Evolutionary conservation across 1,140 invertebrate species (phyloP), one percentile per base, ranked within the genome.

Genomic region (Palaemon carinicauda): DNA sequence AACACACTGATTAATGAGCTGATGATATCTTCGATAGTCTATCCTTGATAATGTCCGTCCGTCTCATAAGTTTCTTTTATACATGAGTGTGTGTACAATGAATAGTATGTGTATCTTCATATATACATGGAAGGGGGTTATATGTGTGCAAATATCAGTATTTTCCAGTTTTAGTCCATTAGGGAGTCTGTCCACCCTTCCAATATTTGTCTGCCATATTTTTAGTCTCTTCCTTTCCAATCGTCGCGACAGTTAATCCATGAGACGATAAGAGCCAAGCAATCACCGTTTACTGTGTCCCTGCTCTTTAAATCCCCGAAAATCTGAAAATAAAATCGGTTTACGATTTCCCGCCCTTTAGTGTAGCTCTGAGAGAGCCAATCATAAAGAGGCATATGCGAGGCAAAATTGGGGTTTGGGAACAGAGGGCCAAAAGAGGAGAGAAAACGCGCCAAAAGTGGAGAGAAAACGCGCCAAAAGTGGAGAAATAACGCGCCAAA

Each of bases 301-400:
- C 80, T 27, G 53, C 80, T 69, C 71, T 73, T 82, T 51, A 82
- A 74, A 60, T 21, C 24, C 71, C 74, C 29, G 56, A 41, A 77
- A 75, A 75, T 75, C 81, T 83, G 71, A 77, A 75, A 83, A 75
- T 77, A 83, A 77, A 83, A 83, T 74, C 17, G 51, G 81, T 75
- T 75, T 83, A 83, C 81, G 81, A 83, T 83, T 83, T 75, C 51
- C 51, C 51, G 69, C 52, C 73, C 27, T 75, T 69, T 74, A 83
- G 65, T 53, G 71, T 53, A 52, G 51, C 52, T 69, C 51, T 51
- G 71, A 75, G 71, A 75, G 69, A 83, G 71, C 81, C 71, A 83
- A 83, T 75, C 81, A 83, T 83, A 83, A 83, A 83, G 69, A 27
- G 81, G 24, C 77, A 56, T 56, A 75, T 54, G 81, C 71, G 41